These are phyloP conservation scores for Drosophila suboccidentalis DNA, from an alignment of 2,888 invertebrate genomes.

Conservation along the genomic window DNA sequence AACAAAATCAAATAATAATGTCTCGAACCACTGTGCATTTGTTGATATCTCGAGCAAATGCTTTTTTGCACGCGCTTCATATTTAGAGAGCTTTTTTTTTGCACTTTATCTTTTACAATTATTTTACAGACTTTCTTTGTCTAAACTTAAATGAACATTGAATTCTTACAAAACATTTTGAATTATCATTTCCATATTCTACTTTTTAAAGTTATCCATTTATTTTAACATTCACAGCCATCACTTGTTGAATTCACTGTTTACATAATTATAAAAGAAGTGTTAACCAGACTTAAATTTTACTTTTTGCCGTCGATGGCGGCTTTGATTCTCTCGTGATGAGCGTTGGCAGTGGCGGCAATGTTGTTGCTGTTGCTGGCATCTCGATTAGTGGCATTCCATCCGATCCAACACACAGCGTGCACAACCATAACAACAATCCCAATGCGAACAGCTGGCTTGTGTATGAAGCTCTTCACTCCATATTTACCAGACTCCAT, in stretches of 20 bases:
- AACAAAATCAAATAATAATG: not conserved
- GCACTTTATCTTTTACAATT: not conserved
- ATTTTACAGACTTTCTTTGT: not conserved
- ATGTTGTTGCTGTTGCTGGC: conserved; percentile 14
- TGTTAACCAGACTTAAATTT: not conserved
- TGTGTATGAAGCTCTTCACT: conserved; percentile 41
- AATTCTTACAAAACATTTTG: not conserved
- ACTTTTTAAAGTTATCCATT: not conserved
- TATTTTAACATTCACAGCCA: conserved; percentile 5
- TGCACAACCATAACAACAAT: conserved; percentile 69
- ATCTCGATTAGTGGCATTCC: conserved; percentile 54
- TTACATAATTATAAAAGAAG: not conserved
- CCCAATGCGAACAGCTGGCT: conserved; percentile 70
- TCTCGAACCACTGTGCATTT: conserved; percentile 31
- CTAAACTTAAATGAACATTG: not conserved
- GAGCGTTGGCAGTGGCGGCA: conserved; percentile 25
- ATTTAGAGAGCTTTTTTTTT: conserved; percentile 32
- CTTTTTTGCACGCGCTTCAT: conserved; percentile 9
- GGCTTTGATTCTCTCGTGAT: conserved; percentile 60
- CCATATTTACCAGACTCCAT: conserved; percentile 50
- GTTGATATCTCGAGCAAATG: not conserved
- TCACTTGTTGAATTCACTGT: not conserved
- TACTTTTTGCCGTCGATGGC: conserved; percentile 27
- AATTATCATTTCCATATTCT: not conserved
- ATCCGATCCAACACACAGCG: conserved; percentile 68